These are phyloP conservation scores for Drosophila multiciliata DNA, from an alignment of 2,888 invertebrate species.

Conservation along the genomic window DNA sequence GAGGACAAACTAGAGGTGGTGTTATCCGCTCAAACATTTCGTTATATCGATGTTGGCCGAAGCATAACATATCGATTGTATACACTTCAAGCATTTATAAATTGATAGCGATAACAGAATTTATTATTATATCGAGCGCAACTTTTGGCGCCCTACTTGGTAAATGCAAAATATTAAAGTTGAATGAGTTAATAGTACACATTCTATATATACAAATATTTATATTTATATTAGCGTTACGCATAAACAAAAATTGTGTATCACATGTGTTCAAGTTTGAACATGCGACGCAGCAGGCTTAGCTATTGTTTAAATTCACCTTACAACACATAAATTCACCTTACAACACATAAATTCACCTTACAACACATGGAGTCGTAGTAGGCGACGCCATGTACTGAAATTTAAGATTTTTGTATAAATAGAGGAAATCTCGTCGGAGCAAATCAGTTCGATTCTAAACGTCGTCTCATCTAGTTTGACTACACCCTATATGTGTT, in stretches of 20 bases:
- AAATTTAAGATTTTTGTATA: too few species aligned
- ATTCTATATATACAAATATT: background rate
- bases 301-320: too few species aligned
- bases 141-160: background rate
- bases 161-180: background rate
- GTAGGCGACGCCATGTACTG: too few species aligned
- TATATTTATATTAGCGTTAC: background rate
- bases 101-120: background rate
- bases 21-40: background rate
- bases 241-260: background rate
- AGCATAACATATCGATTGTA: background rate
- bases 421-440: too few species aligned
- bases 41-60: slow-evolving; percentile 7
- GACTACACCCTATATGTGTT: too few species aligned
- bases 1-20: slow-evolving; percentile 25
- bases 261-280: too few species aligned
- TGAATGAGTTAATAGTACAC: background rate
- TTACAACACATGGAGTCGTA: too few species aligned
- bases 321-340: too few species aligned
- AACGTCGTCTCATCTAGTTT: too few species aligned
- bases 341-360: too few species aligned
- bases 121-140: background rate
- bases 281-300: too few species aligned
- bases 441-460: too few species aligned
- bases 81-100: background rate